phyloP scores from a whole-genome alignment of 2,888 invertebrate genomes.

The Pasiphila rectangulata region DNA sequence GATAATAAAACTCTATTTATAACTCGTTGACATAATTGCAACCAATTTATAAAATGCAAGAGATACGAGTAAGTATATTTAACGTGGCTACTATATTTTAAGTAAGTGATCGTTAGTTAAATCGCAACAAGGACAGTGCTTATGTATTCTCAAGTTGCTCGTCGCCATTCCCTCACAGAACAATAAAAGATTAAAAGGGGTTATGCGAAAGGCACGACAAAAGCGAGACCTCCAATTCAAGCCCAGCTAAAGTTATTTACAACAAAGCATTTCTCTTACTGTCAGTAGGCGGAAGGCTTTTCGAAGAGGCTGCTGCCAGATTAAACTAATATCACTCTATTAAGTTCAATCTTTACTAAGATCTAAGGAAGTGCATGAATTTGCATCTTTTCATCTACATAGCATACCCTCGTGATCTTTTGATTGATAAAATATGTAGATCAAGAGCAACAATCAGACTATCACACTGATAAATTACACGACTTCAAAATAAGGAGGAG shows the following conservation, averaged over 20 bases:
- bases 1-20: too few species aligned
- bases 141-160: constrained; percentile 7
- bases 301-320: constrained; percentile 1
- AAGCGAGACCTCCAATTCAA: constrained; percentile 40
- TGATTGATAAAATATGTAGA: too few species aligned
- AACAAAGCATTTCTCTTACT: constrained; percentile 37
- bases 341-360: too few species aligned
- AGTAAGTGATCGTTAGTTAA: too few species aligned
- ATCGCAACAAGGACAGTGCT: too few species aligned
- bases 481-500: too few species aligned
- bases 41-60: too few species aligned
- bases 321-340: constrained; percentile 2
- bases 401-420: not conserved
- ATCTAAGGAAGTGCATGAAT: not conserved
- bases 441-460: too few species aligned
- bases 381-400: not conserved
- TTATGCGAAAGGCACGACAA: constrained; percentile 36
- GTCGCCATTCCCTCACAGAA: constrained; percentile 7
- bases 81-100: too few species aligned
- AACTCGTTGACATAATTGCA: too few species aligned
- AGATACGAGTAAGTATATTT: too few species aligned
- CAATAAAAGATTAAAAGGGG: constrained; percentile 36
- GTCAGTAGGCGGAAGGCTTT: constrained; percentile 31
- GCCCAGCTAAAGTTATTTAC: constrained; percentile 32
- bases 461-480: too few species aligned